phyloP scores from a whole-genome alignment of 35 echinoderm and acorn worm species.

The Patiria miniata region DNA sequence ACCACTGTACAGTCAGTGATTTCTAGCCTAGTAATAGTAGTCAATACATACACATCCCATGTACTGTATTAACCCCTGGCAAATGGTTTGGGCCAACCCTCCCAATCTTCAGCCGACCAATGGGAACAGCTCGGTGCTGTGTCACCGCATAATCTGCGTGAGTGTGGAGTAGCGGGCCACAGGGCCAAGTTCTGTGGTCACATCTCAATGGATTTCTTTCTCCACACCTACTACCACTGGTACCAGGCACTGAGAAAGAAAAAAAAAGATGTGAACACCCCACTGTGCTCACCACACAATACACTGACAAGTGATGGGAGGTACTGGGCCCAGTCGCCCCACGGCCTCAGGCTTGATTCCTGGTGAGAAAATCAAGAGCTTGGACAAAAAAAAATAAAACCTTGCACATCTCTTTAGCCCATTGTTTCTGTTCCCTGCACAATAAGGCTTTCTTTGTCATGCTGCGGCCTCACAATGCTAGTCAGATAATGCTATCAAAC shows the following conservation, averaged over 20 bases:
- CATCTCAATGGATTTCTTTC: background rate
- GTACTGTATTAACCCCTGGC: background rate
- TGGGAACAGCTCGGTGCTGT: background rate
- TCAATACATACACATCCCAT: background rate
- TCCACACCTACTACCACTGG: background rate
- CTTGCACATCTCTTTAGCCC: no score
- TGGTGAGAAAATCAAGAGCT: no score
- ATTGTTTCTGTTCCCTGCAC: no score
- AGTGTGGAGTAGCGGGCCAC: background rate
- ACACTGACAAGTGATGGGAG: constrained; percentile 14
- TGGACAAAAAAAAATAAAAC: no score
- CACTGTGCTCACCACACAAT: constrained; percentile 14
- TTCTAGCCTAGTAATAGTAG: no score
- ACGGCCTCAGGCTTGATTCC: no score
- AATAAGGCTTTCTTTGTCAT: no score
- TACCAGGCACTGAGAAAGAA: background rate
- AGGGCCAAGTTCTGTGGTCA: constrained; percentile 18
- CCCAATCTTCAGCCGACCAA: background rate
- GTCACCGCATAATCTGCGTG: constrained; percentile 5
- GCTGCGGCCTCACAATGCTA: no score
- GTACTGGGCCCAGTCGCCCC: background rate
- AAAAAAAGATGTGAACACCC: background rate
- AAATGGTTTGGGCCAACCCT: constrained; percentile 12
- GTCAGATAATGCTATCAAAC: no score
- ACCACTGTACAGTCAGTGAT: background rate